A percentile compares a stretch with the other conserved stretches of the same genome.
These are phyloP conservation scores for Crambe crambe DNA, from an alignment of 37 sponge, comb jelly and placozoan genomes.

Conservation along the genomic window DNA sequence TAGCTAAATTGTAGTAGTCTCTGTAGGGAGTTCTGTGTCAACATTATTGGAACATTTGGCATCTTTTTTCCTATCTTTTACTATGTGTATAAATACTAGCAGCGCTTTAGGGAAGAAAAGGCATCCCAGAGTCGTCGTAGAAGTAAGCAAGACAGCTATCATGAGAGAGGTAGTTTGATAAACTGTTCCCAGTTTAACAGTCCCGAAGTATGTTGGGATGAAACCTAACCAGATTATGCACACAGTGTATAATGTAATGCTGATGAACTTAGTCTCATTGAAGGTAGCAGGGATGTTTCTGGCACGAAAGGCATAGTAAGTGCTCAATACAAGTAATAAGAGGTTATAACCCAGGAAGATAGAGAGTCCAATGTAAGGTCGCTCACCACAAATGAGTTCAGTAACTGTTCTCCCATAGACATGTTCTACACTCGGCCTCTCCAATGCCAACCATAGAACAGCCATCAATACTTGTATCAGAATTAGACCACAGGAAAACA, in stretches of 20 bases:
- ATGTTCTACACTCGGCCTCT: constrained; percentile 3
- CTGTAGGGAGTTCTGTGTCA: too few species aligned
- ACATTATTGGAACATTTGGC: too few species aligned
- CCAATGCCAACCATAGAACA: constrained; percentile 27
- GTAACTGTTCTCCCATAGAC: constrained; percentile 6
- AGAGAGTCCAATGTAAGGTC: constrained; percentile 15
- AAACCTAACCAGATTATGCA: constrained; percentile 68
- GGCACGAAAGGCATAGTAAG: constrained; percentile 58
- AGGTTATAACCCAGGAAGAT: constrained; percentile 38
- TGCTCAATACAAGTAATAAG: constrained; percentile 49
- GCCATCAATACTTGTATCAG: constrained; percentile 46
- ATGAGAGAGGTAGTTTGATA: constrained; percentile 43
- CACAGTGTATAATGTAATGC: constrained; percentile 38
- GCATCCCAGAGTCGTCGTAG: constrained; percentile 27
- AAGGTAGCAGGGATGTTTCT: constrained; percentile 67
- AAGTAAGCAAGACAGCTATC: constrained; percentile 57
- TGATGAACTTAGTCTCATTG: constrained; percentile 72
- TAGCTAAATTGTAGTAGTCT: too few species aligned
- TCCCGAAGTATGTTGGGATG: constrained; percentile 62
- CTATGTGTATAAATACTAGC: not conserved
- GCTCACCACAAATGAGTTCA: constrained; percentile 31
- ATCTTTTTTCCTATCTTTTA: not conserved
- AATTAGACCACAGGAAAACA: constrained; percentile 44
- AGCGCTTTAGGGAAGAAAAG: constrained; percentile 58
- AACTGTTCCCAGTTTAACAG: constrained; percentile 11